A percentile compares a stretch with the other conserved stretches of the same genome.
These are phyloP conservation scores for Pissodes strobi DNA, from an alignment of 1,140 invertebrate genomes.

Conservation along the genomic window DNA sequence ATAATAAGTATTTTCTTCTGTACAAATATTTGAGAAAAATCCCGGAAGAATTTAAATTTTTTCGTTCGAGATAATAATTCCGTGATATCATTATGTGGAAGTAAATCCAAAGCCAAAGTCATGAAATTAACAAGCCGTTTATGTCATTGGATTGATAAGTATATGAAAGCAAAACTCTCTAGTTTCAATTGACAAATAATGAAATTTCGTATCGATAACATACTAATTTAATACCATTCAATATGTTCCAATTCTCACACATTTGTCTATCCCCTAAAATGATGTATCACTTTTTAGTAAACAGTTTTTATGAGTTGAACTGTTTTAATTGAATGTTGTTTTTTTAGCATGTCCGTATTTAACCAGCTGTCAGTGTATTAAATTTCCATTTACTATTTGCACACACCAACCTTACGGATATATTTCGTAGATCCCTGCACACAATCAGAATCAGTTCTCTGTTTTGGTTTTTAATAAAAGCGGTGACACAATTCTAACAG, in stretches of 20 bases:
- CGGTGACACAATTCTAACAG: constrained; percentile 23
- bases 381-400: constrained; percentile 26
- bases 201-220: too few species aligned
- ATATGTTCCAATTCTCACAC: background rate
- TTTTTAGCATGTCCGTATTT: constrained; percentile 18
- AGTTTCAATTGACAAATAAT: too few species aligned
- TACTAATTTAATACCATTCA: background rate
- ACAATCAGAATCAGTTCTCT: constrained; percentile 15
- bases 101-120: too few species aligned
- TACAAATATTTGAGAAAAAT: too few species aligned
- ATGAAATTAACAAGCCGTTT: too few species aligned
- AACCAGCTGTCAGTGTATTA: constrained; percentile 30
- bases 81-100: too few species aligned
- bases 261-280: background rate
- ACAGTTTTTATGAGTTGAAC: background rate
- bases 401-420: background rate
- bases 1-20: too few species aligned
- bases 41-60: too few species aligned
- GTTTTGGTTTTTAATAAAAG: constrained; percentile 38
- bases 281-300: background rate
- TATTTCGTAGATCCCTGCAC: constrained; percentile 13
- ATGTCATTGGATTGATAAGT: too few species aligned
- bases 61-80: too few species aligned
- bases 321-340: constrained; percentile 10
- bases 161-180: too few species aligned